Evolutionary conservation across 2,113 vertebrate species (phyloP), one percentile per base, ranked within the genome.

Genomic region (Myxocyprinus asiaticus): DNA sequence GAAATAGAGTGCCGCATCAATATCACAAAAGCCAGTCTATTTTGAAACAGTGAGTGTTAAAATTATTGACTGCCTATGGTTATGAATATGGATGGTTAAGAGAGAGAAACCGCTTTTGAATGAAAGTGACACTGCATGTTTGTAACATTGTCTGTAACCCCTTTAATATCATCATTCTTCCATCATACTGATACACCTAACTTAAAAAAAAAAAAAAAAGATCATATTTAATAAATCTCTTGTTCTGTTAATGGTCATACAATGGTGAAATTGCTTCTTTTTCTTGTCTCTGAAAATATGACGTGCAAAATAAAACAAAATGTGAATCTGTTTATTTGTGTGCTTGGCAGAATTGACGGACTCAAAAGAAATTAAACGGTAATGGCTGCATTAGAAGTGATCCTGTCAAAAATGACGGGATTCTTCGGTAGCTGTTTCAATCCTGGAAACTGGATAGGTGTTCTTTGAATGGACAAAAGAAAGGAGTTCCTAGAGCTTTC

Each of bases 201-300:
- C 86, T 33, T 33, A 33, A 87, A 77, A 89, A 91, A 92, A 91
- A 90, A 86, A 33, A 87, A 77, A 89, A 91, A 92, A 91, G 90
- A 86, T 91, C 87, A 89, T 89, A 94, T 92, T 93, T 91, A 94
- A 93, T 94, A 94, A 93, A 93, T 89, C 90, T 92, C 88, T 88
- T 84, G 86, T 92, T 92, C 90, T 90, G 82, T 81, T 90, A 88
- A 84, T 89, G 91, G 89, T 89, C 77, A 83, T 42, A 78, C 58
- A 50, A 67, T 78, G 11, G 14, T 79, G 42, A 4, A 56, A 33
- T 33, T 33, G 22, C 22, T 33, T 4, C 72, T 43, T 42, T 71
- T 75, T 74, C 48, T 74, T 78, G 44, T 71, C 17, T 64, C 0
- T 76, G 72, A 66, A 80, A 7, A 67, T 45, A 47, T 53, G n/a